Evolutionary conservation across 2,888 invertebrate species (phyloP).

Genomic region (Trachelus tabidus): DNA sequence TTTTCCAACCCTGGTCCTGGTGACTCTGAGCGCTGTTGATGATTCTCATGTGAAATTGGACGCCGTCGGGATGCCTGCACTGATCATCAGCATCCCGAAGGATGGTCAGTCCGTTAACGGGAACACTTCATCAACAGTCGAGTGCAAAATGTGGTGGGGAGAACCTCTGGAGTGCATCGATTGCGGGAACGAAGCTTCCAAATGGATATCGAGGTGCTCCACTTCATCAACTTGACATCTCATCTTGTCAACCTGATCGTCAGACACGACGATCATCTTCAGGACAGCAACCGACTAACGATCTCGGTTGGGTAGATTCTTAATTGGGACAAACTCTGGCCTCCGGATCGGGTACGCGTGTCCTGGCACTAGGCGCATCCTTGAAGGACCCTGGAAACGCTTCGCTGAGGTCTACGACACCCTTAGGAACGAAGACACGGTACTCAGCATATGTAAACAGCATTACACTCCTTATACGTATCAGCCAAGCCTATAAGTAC

Average conservation of each 20-base stretch:
- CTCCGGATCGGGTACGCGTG: slow-evolving; percentile 46
- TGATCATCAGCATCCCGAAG: slow-evolving; percentile 64
- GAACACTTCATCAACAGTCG: slow-evolving; percentile 25
- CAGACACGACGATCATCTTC: slow-evolving; percentile 15
- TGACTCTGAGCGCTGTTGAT: slow-evolving; percentile 64
- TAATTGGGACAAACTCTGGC: slow-evolving; percentile 45
- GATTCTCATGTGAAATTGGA: slow-evolving; percentile 63
- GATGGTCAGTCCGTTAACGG: slow-evolving; percentile 17
- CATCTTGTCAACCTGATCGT: not conserved
- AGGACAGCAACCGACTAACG: not conserved
- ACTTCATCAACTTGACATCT: slow-evolving; percentile 26
- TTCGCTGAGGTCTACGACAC: slow-evolving; percentile 43
- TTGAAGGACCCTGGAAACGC: slow-evolving; percentile 43
- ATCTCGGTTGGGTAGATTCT: slow-evolving; percentile 36
- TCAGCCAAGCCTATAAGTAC: not conserved
- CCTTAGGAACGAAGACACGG: slow-evolving; percentile 51
- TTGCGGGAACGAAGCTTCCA: slow-evolving; percentile 73
- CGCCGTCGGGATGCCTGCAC: slow-evolving; percentile 65
- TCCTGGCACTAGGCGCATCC: slow-evolving; percentile 28
- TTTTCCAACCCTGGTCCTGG: slow-evolving; percentile 66
- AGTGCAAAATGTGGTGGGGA: slow-evolving; percentile 58
- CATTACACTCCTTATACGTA: not conserved
- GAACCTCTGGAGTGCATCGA: slow-evolving; percentile 68
- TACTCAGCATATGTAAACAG: slow-evolving; percentile 23
- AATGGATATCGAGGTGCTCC: slow-evolving; percentile 70